These are phyloP conservation scores for Cecropterus lyciades DNA, from an alignment of 1,140 invertebrate genomes.

Conservation along the genomic window DNA sequence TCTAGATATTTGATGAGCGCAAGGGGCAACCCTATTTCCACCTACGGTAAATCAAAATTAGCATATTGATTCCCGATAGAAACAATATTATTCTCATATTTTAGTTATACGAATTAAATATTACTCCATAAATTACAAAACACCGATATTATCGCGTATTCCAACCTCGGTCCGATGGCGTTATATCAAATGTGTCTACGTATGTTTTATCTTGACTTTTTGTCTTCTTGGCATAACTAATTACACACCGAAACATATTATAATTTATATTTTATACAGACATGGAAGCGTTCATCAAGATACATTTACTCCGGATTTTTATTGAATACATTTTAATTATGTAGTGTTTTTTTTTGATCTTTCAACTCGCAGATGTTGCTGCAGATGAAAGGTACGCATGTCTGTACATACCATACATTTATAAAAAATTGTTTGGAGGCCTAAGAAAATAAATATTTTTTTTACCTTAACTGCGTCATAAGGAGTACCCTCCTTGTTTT, in stretches of 20 bases:
- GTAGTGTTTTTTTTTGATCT: no score
- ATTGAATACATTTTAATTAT: not conserved
- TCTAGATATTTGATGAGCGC: not conserved
- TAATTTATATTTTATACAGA: no score
- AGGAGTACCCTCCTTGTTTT: no score
- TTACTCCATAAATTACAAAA: not conserved
- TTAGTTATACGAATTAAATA: not conserved
- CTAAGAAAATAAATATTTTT: no score
- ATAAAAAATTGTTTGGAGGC: no score
- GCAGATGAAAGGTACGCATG: no score
- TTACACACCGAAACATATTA: no score
- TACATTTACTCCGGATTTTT: not conserved
- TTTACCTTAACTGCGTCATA: no score
- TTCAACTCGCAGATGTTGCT: no score
- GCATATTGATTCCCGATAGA: slow-evolving; percentile 1
- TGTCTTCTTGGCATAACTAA: not conserved
- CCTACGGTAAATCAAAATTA: slow-evolving; percentile 1
- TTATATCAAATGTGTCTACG: not conserved
- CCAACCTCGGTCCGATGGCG: not conserved
- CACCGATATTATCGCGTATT: slow-evolving; percentile 1
- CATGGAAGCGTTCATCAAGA: no score
- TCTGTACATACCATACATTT: no score
- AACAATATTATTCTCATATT: not conserved
- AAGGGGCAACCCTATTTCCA: not conserved
- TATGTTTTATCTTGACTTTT: not conserved